A percentile compares a stretch with the other conserved stretches of the same genome.
Conservation (phyloP, 2,113 vertebrate genomes). For the Grallaria varia region DNA sequence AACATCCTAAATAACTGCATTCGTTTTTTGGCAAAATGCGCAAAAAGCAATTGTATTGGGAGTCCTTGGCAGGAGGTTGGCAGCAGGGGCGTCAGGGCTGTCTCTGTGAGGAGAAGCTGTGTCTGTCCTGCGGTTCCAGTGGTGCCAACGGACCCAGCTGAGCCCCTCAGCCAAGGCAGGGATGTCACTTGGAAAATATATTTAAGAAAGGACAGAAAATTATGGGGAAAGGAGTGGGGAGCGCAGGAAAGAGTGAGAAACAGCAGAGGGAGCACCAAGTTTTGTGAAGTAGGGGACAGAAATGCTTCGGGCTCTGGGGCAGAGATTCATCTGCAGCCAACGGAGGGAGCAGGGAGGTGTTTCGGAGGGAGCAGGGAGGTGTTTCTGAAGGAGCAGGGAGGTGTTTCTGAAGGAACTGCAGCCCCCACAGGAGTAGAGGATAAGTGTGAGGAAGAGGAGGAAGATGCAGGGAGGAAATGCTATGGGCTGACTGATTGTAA, state of each 20-base stretch:
- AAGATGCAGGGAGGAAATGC: neutral
- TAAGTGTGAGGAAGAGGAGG: neutral
- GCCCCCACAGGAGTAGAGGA: neutral
- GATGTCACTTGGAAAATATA: neutral
- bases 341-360: neutral
- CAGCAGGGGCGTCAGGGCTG: neutral
- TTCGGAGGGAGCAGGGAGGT: neutral
- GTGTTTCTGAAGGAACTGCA: neutral
- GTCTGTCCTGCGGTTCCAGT: rapidly evolving
- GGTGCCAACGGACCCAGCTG: neutral
- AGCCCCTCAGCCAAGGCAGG: neutral
- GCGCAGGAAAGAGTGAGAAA: neutral
- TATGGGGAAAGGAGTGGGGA: neutral
- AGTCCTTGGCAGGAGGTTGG: neutral
- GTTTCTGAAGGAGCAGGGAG: neutral
- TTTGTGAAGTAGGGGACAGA: neutral
- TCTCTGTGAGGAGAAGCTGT: neutral
- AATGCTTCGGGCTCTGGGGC: neutral
- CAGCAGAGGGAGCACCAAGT: neutral
- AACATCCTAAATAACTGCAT: neutral
- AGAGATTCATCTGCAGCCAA: neutral
- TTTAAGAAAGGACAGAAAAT: neutral
- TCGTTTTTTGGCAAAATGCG: neutral
- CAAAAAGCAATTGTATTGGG: neutral
- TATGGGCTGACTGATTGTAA: neutral